A percentile compares a stretch with the other conserved stretches of the same genome.
phyloP scores from a whole-genome alignment of 2,797 vertebrate genomes.

The Acanthurus lineatus region DNA sequence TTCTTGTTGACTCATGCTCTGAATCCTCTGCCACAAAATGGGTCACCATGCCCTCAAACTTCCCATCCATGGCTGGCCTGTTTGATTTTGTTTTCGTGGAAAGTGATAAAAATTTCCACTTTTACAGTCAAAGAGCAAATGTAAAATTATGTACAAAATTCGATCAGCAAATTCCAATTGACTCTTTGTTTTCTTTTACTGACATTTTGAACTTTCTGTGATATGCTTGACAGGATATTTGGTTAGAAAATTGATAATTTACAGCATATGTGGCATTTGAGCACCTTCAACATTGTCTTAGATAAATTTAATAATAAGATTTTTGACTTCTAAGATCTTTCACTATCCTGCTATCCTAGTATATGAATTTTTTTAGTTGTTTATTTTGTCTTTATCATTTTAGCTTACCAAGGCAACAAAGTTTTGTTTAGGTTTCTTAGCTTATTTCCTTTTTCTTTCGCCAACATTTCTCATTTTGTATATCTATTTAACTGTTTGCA shows the following conservation, averaged over 20 bases:
- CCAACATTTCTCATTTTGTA: not conserved
- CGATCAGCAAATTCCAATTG: conserved; percentile 27
- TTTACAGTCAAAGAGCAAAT: conserved; percentile 47
- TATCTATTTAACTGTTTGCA: not conserved
- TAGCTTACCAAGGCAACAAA: not conserved
- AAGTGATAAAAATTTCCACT: conserved; percentile 58
- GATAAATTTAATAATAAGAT: conserved; percentile 14
- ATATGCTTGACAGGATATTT: not conserved
- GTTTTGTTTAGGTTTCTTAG: not conserved
- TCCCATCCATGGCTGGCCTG: conserved; percentile 27
- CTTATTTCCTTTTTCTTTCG: not conserved
- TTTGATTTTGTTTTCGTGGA: conserved; percentile 61
- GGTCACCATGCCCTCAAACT: conserved; percentile 32
- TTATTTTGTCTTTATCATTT: not conserved
- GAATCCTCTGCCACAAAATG: conserved; percentile 55
- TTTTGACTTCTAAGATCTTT: conserved; percentile 7
- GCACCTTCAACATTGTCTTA: too few relatives aligned
- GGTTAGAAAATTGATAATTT: conserved; percentile 1
- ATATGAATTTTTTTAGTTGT: conserved; percentile 2
- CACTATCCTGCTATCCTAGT: not conserved
- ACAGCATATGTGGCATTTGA: not conserved
- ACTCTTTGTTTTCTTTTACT: not conserved
- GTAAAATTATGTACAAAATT: conserved; percentile 40
- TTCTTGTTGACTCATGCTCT: conserved; percentile 67
- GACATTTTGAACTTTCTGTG: not conserved